Conservation (phyloP, 2,797 vertebrate species). For the Trematomus bernacchii region DNA sequence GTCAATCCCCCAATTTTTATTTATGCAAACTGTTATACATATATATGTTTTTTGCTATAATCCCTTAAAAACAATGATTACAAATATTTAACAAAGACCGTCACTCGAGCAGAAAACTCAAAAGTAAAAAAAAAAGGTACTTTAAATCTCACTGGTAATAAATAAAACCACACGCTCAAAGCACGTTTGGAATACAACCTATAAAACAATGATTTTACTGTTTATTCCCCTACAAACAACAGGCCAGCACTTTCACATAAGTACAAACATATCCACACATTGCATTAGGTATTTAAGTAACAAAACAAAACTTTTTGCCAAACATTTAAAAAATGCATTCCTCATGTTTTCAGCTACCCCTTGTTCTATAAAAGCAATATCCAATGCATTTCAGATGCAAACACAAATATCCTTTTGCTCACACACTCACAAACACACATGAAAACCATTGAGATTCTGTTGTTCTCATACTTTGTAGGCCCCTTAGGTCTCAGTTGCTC, state of each 20-base stretch:
- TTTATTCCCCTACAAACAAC: background rate
- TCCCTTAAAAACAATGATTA: background rate
- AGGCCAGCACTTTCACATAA: background rate
- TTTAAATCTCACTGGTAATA: background rate
- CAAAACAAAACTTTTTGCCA: background rate
- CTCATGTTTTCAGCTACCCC: too few relatives aligned
- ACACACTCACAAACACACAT: background rate
- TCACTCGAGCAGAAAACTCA: background rate
- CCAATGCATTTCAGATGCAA: background rate
- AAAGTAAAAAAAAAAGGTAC: background rate
- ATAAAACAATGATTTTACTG: background rate
- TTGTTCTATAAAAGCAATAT: background rate
- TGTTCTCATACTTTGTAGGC: constrained; percentile 22
- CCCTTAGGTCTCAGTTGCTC: constrained; percentile 20
- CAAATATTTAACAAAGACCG: background rate
- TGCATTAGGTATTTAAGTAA: background rate
- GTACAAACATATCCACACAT: background rate
- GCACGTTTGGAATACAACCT: background rate
- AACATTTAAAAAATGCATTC: background rate
- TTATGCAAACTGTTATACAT: background rate
- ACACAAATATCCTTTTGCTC: background rate
- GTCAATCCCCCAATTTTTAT: background rate
- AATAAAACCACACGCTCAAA: background rate
- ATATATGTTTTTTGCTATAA: background rate
- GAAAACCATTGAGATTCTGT: constrained; percentile 21